These are phyloP conservation scores for Sceloporus undulatus DNA, from an alignment of 2,113 vertebrate species.

Conservation along the genomic window DNA sequence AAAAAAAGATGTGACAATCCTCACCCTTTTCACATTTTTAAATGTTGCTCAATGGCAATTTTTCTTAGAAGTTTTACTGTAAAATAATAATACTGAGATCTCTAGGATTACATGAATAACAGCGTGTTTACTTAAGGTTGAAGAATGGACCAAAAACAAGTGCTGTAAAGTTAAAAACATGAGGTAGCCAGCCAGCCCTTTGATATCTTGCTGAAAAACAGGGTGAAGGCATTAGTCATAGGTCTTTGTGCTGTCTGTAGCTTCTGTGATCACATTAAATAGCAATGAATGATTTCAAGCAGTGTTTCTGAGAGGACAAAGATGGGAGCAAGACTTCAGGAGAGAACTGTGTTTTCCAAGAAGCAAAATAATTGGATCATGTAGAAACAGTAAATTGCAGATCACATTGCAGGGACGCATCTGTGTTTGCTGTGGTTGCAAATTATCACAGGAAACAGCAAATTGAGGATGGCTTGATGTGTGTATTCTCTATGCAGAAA, in stretches of 20 bases:
- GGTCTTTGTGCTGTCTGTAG: background rate
- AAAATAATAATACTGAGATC: background rate
- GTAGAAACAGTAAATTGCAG: background rate
- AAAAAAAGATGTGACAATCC: too few relatives aligned
- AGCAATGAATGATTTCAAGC: background rate
- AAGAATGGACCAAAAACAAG: background rate
- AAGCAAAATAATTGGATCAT: background rate
- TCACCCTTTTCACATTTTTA: background rate
- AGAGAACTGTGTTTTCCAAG: background rate
- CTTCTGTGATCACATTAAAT: background rate
- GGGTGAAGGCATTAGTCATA: background rate
- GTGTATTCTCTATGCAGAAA: background rate
- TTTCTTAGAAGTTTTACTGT: background rate
- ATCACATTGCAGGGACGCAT: background rate
- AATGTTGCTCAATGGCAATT: background rate
- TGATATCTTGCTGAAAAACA: background rate
- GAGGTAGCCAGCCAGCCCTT: background rate
- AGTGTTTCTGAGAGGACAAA: background rate
- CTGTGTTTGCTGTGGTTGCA: background rate
- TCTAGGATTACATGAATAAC: background rate
- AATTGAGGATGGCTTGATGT: background rate
- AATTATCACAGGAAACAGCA: background rate
- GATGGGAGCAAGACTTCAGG: background rate
- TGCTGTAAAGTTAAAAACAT: background rate
- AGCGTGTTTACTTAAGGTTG: background rate